Base-by-base conservation (phyloP, 2,888 invertebrate species). In the Tenthredo livida region DNA sequence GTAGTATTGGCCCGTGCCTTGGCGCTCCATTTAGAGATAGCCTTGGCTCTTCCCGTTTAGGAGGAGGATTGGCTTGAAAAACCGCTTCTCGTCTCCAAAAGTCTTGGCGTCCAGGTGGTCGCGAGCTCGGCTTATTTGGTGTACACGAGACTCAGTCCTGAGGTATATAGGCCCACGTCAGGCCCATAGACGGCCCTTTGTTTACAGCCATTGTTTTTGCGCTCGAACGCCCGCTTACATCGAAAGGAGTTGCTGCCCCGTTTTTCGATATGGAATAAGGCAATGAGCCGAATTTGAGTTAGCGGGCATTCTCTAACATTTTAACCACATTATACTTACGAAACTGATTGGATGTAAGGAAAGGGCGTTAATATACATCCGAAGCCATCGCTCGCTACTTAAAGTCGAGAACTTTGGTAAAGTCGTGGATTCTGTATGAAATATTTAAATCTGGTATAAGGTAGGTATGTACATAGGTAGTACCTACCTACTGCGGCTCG, bases 41-140 rank as follows among this genome's bases (percentile, higher is more conserved):
- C 91, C 92, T 91, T 92, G 91, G 90, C 89, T 91, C 89, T 85
- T 86, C 90, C 90, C 90, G 89, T 90, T 90, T 90, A 89, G 90
- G 89, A 86, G 89, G 89, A 87, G 77, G 80, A 80, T 80, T 87
- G 84, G 88, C 86, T 88, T 89, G 89, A 89, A 90, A 90, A 90
- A 89, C 86, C 88, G 83, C 89, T 88, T 87, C 88, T 88, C 86
- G 87, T 87, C 87, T 87, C 85, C 87, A 83, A 85, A 87, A 86
- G 86, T 86, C 85, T 86, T 83, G 85, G 72, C 84, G 73, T 84
- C 84, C 84, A 84, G 84, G 84, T 84, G 84, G 84, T 72, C 84
- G 84, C 54, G 72, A 84, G 61, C 72, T 84, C 84, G 58, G 73
- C 83, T 83, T 83, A 80, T 80, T 83, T 67, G 83, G 83, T 40